Percentiles rank a stretch among this genome's conserved stretches.
Conservation (phyloP, 2,797 vertebrate genomes). For the Esox lucius region DNA sequence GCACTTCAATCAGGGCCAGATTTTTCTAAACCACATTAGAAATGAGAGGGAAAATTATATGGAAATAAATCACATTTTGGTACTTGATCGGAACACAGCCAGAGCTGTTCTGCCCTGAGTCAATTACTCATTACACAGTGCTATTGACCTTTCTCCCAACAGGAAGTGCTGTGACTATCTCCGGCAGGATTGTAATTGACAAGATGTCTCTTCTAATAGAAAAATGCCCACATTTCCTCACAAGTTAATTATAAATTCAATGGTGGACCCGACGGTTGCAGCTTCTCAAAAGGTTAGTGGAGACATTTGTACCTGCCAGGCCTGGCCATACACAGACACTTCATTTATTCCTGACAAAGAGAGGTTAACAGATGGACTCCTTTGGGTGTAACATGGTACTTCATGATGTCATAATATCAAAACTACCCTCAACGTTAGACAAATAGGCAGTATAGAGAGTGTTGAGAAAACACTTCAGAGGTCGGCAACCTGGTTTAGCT, state of each 20-base stretch:
- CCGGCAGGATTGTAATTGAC: constrained; percentile 82
- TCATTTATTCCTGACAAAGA: constrained; percentile 60
- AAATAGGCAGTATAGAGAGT: constrained; percentile 9
- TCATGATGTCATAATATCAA: constrained; percentile 52
- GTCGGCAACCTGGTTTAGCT: too few species aligned
- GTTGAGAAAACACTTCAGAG: background rate
- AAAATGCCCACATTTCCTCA: constrained; percentile 80
- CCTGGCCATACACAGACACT: constrained; percentile 59
- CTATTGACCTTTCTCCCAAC: constrained; percentile 85
- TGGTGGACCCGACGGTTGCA: constrained; percentile 66
- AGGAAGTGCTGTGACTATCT: constrained; percentile 82
- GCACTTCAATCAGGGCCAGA: constrained; percentile 72
- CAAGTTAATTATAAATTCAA: constrained; percentile 82
- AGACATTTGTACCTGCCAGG: constrained; percentile 75
- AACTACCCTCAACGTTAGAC: constrained; percentile 34
- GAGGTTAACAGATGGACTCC: constrained; percentile 61
- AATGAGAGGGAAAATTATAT: constrained; percentile 78
- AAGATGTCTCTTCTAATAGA: constrained; percentile 85
- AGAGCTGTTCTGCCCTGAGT: constrained; percentile 74
- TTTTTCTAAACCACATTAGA: constrained; percentile 68
- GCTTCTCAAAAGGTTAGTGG: constrained; percentile 71
- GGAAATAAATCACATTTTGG: constrained; percentile 80
- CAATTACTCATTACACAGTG: constrained; percentile 83
- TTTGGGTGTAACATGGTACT: constrained; percentile 47
- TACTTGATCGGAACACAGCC: constrained; percentile 77